phyloP scores from a whole-genome alignment of 1,140 invertebrate species.

The Pteromalus puparum region DNA sequence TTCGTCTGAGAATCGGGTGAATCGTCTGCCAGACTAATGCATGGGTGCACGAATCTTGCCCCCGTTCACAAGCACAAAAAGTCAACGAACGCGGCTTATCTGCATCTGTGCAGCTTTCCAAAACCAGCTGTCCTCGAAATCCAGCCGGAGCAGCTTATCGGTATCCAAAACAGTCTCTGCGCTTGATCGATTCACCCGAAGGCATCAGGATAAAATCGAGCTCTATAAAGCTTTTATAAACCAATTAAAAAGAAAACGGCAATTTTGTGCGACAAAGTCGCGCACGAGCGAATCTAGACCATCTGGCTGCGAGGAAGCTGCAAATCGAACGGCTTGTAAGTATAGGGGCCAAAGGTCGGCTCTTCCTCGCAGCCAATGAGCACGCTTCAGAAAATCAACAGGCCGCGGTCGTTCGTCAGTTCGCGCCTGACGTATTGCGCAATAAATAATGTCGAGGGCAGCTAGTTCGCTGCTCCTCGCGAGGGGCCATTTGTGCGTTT shows the following conservation, averaged over 20 bases:
- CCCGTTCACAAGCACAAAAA: background rate
- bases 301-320: background rate
- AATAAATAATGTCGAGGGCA: slow-evolving; percentile 40
- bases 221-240: background rate
- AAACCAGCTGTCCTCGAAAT: slow-evolving; percentile 1
- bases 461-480: background rate
- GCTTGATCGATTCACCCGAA: background rate
- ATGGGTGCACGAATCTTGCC: background rate
- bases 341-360: slow-evolving; percentile 21
- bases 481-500: background rate
- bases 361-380: slow-evolving; percentile 9
- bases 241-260: slow-evolving; percentile 4
- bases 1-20: background rate
- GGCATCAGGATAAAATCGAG: background rate
- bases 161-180: background rate
- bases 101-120: background rate
- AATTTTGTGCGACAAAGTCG: background rate
- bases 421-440: slow-evolving; percentile 29
- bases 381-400: slow-evolving; percentile 37
- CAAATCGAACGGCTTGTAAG: background rate
- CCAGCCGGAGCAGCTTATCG: background rate
- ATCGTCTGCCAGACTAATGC: background rate
- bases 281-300: slow-evolving; percentile 36
- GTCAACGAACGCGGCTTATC: background rate
- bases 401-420: slow-evolving; percentile 26